A percentile compares a stretch with the other conserved stretches of the same genome.
Evolutionary conservation across 2,113 vertebrate species (phyloP).

Genomic region (Mesoclemmys tuberculata): DNA sequence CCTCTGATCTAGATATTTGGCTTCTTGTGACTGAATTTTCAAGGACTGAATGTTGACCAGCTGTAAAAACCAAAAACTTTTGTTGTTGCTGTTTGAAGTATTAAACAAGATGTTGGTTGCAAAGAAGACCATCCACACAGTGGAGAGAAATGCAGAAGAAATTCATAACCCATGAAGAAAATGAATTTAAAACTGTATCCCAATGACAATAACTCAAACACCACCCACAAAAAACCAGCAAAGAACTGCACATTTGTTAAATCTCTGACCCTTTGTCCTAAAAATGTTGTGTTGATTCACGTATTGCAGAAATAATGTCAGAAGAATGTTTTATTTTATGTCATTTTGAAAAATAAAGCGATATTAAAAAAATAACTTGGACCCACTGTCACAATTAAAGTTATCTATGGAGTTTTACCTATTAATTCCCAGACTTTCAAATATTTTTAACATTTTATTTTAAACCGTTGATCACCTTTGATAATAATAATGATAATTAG

Average conservation of each 20-base stretch:
- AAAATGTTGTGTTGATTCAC: neutral
- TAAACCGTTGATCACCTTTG: neutral
- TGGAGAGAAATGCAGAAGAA: constrained; percentile 14
- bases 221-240: neutral
- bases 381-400: neutral
- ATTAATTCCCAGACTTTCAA: neutral
- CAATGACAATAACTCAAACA: neutral
- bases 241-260: constrained; percentile 6
- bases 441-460: neutral
- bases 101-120: constrained; percentile 20
- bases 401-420: neutral
- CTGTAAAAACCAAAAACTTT: neutral
- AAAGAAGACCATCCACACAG: neutral
- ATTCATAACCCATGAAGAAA: constrained; percentile 30
- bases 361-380: neutral
- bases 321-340: neutral
- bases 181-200: constrained; percentile 27
- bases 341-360: constrained; percentile 1
- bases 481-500: neutral
- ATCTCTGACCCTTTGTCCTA: neutral
- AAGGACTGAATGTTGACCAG: neutral
- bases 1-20: neutral
- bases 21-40: neutral
- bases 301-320: neutral
- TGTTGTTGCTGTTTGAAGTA: neutral